Conservation (phyloP, 2,113 vertebrate genomes). For the Mus spicilegus region DNA sequence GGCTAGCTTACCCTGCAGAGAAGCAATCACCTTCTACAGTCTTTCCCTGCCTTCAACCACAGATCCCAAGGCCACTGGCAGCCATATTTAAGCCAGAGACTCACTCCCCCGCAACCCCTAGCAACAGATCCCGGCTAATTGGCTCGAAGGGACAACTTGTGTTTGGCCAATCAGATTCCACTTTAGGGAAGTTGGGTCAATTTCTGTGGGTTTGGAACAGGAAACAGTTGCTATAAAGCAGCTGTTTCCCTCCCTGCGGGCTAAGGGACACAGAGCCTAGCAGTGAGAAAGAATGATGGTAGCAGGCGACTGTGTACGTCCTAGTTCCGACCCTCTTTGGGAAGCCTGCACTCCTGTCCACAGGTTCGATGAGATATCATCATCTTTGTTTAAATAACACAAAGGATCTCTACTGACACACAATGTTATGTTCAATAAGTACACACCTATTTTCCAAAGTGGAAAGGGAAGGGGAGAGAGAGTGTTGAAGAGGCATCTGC, state of each 20-base stretch:
- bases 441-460: neutral
- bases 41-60: accelerated
- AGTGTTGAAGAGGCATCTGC: neutral
- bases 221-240: accelerated
- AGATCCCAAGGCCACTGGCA: accelerated
- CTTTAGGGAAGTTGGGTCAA: accelerated
- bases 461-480: neutral
- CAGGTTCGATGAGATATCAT: neutral
- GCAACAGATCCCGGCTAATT: neutral
- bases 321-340: neutral
- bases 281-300: accelerated
- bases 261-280: too few relatives aligned
- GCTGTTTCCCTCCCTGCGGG: neutral
- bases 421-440: neutral
- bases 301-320: neutral
- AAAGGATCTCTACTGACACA: neutral
- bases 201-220: neutral
- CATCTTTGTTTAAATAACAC: neutral
- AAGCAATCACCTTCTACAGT: neutral
- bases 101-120: neutral
- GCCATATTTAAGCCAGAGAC: neutral
- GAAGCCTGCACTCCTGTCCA: neutral
- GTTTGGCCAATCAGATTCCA: neutral
- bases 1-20: neutral
- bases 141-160: neutral